Percentiles rank a stretch among this genome's conserved stretches.
Conservation (phyloP, 2,888 invertebrate species). For the Drosophila demipolita region DNA sequence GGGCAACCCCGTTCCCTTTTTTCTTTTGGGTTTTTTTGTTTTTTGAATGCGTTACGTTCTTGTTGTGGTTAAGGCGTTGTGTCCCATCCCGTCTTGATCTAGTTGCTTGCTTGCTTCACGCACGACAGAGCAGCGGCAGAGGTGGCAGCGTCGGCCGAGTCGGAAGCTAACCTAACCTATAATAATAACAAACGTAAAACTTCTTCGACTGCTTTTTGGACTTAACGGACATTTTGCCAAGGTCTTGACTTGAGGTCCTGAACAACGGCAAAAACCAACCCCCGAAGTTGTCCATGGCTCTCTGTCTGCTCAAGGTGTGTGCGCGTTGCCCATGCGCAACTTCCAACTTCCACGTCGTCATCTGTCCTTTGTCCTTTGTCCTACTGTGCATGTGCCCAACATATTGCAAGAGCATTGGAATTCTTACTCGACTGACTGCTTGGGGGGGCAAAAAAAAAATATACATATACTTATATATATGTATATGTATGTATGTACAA, state of each 20-base stretch:
- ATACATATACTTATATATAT: background rate
- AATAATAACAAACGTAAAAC: constrained; percentile 43
- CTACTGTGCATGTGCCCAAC: constrained; percentile 64
- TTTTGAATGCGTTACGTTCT: constrained; percentile 26
- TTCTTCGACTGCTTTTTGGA: constrained; percentile 21
- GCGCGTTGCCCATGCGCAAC: constrained; percentile 72
- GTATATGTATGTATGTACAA: background rate
- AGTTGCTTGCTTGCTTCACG: constrained; percentile 61
- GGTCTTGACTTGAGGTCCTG: constrained; percentile 65
- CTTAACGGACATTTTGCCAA: constrained; percentile 66
- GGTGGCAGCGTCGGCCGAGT: background rate
- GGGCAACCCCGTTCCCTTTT: constrained; percentile 55
- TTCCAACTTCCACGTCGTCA: constrained; percentile 10
- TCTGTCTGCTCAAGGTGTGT: constrained; percentile 68
- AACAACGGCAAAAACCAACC: constrained; percentile 53
- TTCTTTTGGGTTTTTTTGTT: background rate
- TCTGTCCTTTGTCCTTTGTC: constrained; percentile 29
- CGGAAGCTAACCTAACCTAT: constrained; percentile 35
- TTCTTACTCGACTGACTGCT: constrained; percentile 40
- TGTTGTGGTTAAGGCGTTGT: constrained; percentile 63
- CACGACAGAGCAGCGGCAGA: constrained; percentile 31
- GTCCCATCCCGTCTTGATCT: constrained; percentile 65
- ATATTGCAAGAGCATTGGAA: constrained; percentile 63
- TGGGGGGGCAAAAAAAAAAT: constrained; percentile 27
- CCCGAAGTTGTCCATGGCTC: constrained; percentile 36